Base-by-base conservation (phyloP, 2,888 invertebrate genomes). In the Balanococcus diminutus region DNA sequence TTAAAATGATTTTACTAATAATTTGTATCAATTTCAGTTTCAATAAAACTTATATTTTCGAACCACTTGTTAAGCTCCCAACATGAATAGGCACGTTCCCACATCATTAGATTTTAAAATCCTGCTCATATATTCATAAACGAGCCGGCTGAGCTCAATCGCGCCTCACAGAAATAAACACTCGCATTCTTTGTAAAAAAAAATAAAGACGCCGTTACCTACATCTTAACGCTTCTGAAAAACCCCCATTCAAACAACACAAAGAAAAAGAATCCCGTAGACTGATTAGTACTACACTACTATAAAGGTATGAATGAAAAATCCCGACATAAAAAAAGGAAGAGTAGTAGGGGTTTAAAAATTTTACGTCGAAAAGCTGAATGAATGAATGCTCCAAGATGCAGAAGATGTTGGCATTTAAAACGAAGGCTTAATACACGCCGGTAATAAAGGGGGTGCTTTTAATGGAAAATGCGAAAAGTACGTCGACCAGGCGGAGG, bases 391-490 rank as follows among this genome's bases (percentile, higher is more conserved):
- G 56, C 46, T 82, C 32, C 14, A 51, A 82, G 32, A 82, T 82
- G 82, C 82, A n/a, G 82, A 82, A 82, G 31, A 82, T 42, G 56
- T 82, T 32, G 82, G 31, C 51, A 82, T 51, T 51, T 51, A 82
- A 82, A 56, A 82, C 56, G 82, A 46, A 31, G 51, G 28, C 56
- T 82, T 82, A 82, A 82, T 82, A 46, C 32, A 56, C 51, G 39
- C 82, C 32, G 51, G 46, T 46, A 75, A 75, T 75, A 75, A 75
- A 75, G 75, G 39, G 51, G 82, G 56, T 28, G 82, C 32, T 82
- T 82, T 82, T 82, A 82, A 82, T 82, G 56, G 82, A 56, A 82
- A 82, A 82, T 82, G 56, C 82, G 82, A 51, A 56, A 82, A 82
- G 82, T 56, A 56, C 19, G 56, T 42, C 19, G n/a, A 25, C 19